Evolutionary conservation across 1,140 invertebrate genomes (phyloP).

Genomic region (Teleopsis dalmanni): DNA sequence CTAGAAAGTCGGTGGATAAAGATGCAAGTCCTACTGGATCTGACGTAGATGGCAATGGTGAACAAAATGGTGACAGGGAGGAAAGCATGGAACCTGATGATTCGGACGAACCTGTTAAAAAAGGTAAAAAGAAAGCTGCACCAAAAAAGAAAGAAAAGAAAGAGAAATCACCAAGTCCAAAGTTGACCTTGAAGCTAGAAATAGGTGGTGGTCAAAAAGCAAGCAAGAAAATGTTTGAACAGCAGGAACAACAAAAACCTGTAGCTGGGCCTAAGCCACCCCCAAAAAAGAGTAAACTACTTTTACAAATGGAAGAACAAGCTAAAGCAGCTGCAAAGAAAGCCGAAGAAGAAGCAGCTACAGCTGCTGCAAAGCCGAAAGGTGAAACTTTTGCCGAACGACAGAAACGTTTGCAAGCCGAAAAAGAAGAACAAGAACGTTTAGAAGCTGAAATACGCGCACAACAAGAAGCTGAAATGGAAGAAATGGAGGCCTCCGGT

Average conservation of each 20-base stretch:
- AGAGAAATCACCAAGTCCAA: conserved; percentile 40
- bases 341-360: conserved; percentile 33
- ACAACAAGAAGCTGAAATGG: conserved; percentile 24
- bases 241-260: conserved; percentile 19
- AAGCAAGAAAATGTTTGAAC: conserved; percentile 42
- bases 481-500: conserved; percentile 24
- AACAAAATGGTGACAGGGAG: conserved; percentile 23
- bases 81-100: conserved; percentile 34
- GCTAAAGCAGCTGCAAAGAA: conserved; percentile 34
- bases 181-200: conserved; percentile 42
- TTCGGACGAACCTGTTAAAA: conserved; percentile 30
- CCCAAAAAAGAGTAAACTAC: conserved; percentile 42
- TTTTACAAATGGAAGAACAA: conserved; percentile 41
- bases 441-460: conserved; percentile 33
- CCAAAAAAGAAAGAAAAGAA: conserved; percentile 42
- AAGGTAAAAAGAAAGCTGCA: conserved; percentile 38
- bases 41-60: conserved; percentile 12
- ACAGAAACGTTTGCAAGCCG: conserved; percentile 31
- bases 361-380: conserved; percentile 32
- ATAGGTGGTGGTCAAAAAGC: conserved; percentile 39
- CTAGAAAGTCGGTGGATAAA: conserved; percentile 32
- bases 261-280: conserved; percentile 31
- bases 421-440: conserved; percentile 35
- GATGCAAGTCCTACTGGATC: conserved; percentile 19
- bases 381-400: conserved; percentile 40